Evolutionary conservation across 2,113 vertebrate genomes (phyloP).

Genomic region (Charina bottae): DNA sequence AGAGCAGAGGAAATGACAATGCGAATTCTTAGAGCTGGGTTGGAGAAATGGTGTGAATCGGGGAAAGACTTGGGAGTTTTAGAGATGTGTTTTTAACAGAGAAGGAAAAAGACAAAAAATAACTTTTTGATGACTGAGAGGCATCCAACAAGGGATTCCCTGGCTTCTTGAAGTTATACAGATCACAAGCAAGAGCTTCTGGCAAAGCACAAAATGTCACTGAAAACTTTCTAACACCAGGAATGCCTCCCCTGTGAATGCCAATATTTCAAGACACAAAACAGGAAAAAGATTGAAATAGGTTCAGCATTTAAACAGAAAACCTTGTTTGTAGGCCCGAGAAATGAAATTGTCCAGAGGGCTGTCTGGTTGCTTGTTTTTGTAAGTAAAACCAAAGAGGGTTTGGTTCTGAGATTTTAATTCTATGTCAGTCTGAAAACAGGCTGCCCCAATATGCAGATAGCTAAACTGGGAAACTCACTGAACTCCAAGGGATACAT

Average conservation of each 20-base stretch:
- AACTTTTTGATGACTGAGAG: neutral
- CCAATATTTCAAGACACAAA: neutral
- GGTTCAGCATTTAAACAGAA: neutral
- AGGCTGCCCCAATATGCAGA: neutral
- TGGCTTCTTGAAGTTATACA: neutral
- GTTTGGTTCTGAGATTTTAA: conserved; percentile 75
- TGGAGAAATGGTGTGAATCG: neutral
- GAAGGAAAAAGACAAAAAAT: neutral
- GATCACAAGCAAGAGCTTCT: neutral
- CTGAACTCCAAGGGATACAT: neutral
- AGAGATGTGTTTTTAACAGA: neutral
- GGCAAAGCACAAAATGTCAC: neutral
- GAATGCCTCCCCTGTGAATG: neutral
- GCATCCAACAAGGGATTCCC: neutral
- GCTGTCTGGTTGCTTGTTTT: neutral
- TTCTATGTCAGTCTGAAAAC: conserved; percentile 74
- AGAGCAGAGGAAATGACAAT: conserved; percentile 42
- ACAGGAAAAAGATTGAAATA: neutral
- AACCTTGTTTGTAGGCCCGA: no score
- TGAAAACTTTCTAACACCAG: neutral
- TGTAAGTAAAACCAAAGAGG: conserved; percentile 70
- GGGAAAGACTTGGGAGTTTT: neutral
- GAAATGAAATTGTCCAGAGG: neutral
- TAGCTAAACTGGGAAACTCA: neutral
- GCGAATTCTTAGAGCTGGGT: conserved; percentile 48